Conservation (phyloP, 2,113 vertebrate genomes). For the Coracopsis vasa region DNA sequence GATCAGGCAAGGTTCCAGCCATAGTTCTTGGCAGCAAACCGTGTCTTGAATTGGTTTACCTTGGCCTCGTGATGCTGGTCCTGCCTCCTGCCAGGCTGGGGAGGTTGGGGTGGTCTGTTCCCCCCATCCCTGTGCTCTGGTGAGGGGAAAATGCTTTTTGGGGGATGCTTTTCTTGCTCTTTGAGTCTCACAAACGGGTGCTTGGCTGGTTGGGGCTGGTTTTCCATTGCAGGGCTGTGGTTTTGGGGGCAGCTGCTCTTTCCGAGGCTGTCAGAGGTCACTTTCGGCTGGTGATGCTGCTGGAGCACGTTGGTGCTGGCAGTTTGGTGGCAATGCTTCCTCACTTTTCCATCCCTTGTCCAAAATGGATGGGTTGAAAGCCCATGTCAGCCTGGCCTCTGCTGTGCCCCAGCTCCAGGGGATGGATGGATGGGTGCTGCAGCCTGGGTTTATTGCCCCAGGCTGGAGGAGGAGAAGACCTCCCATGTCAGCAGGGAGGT, state of each 20-base stretch:
- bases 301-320: fast-evolving
- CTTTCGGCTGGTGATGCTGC: background rate
- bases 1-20: background rate
- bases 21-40: background rate
- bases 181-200: fast-evolving
- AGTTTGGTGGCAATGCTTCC: background rate
- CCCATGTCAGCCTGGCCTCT: background rate
- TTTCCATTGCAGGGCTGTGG: background rate
- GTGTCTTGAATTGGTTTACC: background rate
- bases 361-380: background rate
- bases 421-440: background rate
- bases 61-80: background rate
- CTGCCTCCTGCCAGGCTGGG: background rate
- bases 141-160: too few relatives aligned
- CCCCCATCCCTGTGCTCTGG: background rate
- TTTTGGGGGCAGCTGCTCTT: background rate
- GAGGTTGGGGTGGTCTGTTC: background rate
- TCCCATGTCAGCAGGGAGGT: background rate
- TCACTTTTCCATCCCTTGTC: background rate
- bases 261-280: fast-evolving
- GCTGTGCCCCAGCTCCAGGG: background rate
- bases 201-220: background rate
- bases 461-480: background rate
- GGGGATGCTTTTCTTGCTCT: background rate
- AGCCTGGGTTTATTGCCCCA: background rate